Base-by-base conservation (phyloP, 2,113 vertebrate genomes). In the Butorides virescens region DNA sequence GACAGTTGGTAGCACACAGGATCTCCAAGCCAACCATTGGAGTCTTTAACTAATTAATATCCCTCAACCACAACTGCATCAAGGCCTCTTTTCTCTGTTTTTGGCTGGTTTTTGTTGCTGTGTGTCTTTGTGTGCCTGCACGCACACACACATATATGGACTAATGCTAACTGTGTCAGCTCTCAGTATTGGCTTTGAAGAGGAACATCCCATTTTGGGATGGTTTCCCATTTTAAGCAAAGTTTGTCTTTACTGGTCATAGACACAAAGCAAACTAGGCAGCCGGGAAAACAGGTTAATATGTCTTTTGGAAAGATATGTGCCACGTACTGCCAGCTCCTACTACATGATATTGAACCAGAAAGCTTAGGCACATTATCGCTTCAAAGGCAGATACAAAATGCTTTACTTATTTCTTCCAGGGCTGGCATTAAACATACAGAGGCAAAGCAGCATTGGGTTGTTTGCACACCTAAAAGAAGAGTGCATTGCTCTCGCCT, bases 111-210 rank as follows among this genome's bases (percentile, higher is more conserved):
- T 13, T 27, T 55, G 15, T 37, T 26, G 7, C 52, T n/a, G 25
- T 10, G 11, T 62, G 19, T 37, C 26, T 70, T 42, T 27, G 7
- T 22, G 25, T 42, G 11, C 19, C 39, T 67, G 7, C 46, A 84
- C 2, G 1, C 14, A 17, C 1, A 1, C 10, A 23, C 1, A 1
- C 9, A 26, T 32, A 26, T 22, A 37, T 5, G 16, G 34, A 34
- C 39, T 50, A 32, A 39, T 30, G 32, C 34, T 32, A 56, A 32
- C 13, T 42, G 26, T 39, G 10, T 32, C 34, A 61, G 21, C 23
- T 83, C 42, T 55, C 32, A 22, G 6, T 15, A 21, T 23, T 3
- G 4, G 34, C 42, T 75, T 74, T 79, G 34, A 71, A 75, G 27
- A 58, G 4, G 29, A 50, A 61, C 0, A 0, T 3, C 68, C 22